Evolutionary conservation across 1,140 invertebrate genomes (phyloP).

Genomic region (Plodia interpunctella): DNA sequence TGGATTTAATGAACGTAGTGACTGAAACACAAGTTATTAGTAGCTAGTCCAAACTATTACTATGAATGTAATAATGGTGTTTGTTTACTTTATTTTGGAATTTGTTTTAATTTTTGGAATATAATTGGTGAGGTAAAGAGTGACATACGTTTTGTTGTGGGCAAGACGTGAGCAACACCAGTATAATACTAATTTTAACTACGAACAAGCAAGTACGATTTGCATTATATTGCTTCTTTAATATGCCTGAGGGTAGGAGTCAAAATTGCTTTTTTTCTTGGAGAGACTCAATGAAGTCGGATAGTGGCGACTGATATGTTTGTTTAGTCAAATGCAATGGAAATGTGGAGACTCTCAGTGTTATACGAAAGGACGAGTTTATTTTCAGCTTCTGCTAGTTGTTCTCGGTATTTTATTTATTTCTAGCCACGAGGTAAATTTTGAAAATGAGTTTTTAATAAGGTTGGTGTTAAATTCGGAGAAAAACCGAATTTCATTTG

Average conservation of each 20-base stretch:
- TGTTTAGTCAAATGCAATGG: conserved; percentile 72
- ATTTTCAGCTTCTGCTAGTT: background rate
- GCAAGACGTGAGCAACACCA: too few relatives aligned
- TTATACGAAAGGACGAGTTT: background rate
- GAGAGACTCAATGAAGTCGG: conserved; percentile 64
- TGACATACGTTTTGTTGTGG: too few relatives aligned
- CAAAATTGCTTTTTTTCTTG: conserved; percentile 68
- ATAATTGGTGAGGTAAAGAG: too few relatives aligned
- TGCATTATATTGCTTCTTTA: conserved; percentile 76
- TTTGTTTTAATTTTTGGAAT: too few relatives aligned
- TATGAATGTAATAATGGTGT: too few relatives aligned
- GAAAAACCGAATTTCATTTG: too few relatives aligned
- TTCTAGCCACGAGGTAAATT: background rate
- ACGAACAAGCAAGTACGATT: conserved; percentile 32
- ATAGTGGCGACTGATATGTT: conserved; percentile 62
- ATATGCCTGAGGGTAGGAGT: conserved; percentile 57
- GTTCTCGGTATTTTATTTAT: conserved; percentile 1
- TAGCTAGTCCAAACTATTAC: too few relatives aligned
- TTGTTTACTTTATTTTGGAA: too few relatives aligned
- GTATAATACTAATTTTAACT: background rate
- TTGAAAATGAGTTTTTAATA: too few relatives aligned
- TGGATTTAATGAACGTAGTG: too few relatives aligned
- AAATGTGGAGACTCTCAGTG: conserved; percentile 27
- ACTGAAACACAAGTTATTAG: too few relatives aligned
- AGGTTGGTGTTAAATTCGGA: too few relatives aligned